Evolutionary conservation across 2,888 invertebrate species (phyloP).

Genomic region (Seira ritae): DNA sequence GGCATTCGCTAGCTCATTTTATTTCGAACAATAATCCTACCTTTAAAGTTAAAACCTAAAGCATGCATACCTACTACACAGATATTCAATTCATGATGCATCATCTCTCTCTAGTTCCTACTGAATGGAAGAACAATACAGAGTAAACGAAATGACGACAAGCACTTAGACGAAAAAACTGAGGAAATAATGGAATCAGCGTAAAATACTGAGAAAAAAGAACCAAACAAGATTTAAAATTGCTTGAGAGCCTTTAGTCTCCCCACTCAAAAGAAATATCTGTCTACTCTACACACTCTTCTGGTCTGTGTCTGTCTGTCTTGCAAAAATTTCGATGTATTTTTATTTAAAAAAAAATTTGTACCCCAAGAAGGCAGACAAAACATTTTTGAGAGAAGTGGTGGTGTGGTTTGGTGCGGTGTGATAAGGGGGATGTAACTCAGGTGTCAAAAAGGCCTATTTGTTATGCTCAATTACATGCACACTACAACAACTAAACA

Average conservation of each 20-base stretch:
- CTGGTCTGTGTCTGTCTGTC: too few relatives aligned
- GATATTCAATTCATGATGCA: not conserved
- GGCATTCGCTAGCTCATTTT: not conserved
- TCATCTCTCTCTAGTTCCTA: not conserved
- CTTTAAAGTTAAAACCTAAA: conserved; percentile 13
- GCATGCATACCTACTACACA: conserved; percentile 3
- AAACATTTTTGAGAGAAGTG: not conserved
- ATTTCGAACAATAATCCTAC: conserved; percentile 16
- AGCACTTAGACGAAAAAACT: not conserved
- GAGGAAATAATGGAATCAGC: conserved; percentile 19
- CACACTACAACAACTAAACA: conserved; percentile 33
- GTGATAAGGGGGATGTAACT: conserved; percentile 57
- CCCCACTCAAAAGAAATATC: too few relatives aligned
- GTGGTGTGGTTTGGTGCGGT: conserved; percentile 13
- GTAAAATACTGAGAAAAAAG: too few relatives aligned
- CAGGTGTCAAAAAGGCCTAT: conserved; percentile 55
- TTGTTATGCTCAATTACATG: conserved; percentile 62
- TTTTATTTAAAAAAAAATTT: too few relatives aligned
- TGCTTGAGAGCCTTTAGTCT: not conserved
- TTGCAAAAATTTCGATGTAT: too few relatives aligned
- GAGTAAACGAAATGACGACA: not conserved
- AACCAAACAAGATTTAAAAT: too few relatives aligned
- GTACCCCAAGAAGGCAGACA: too few relatives aligned
- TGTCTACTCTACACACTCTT: too few relatives aligned
- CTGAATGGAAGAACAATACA: too few relatives aligned